Conservation (phyloP, 53 echinoderm and acorn worm species). For the Luidia sarsii region DNA sequence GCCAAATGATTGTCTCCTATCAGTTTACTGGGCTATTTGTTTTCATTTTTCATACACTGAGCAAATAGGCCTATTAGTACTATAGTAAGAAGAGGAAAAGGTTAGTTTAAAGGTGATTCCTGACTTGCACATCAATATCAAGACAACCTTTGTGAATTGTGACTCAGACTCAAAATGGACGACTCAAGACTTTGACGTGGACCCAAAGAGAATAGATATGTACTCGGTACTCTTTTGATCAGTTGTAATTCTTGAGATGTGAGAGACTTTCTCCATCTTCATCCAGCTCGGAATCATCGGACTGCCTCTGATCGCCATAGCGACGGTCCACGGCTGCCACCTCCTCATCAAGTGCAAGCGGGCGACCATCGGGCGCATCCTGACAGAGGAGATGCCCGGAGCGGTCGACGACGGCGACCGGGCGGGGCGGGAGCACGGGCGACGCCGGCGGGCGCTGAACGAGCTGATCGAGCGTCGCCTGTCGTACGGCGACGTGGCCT, state of each 20-base stretch:
- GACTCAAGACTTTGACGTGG: no score
- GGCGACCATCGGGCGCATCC: constrained; percentile 57
- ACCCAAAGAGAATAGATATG: no score
- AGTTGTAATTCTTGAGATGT: neutral
- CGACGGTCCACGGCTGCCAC: constrained; percentile 89
- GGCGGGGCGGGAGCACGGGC: neutral
- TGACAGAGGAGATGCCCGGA: constrained; percentile 8
- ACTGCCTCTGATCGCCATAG: constrained; percentile 65
- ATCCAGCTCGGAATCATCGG: constrained; percentile 79
- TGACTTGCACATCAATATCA: no score
- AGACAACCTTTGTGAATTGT: no score
- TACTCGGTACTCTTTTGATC: no score
- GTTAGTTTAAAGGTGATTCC: no score
- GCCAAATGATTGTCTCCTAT: no score
- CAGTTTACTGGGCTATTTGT: no score
- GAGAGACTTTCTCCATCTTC: neutral
- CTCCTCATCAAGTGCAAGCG: constrained; percentile 92
- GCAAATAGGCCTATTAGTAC: no score
- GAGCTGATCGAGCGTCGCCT: constrained; percentile 61
- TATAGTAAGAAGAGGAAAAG: no score
- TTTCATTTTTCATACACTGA: no score
- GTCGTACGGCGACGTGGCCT: constrained; percentile 79
- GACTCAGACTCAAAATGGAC: no score
- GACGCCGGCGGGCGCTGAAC: constrained; percentile 14
- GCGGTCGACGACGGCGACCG: neutral